Conservation (phyloP, 2,113 vertebrate genomes). For the Seriola dumerili region DNA sequence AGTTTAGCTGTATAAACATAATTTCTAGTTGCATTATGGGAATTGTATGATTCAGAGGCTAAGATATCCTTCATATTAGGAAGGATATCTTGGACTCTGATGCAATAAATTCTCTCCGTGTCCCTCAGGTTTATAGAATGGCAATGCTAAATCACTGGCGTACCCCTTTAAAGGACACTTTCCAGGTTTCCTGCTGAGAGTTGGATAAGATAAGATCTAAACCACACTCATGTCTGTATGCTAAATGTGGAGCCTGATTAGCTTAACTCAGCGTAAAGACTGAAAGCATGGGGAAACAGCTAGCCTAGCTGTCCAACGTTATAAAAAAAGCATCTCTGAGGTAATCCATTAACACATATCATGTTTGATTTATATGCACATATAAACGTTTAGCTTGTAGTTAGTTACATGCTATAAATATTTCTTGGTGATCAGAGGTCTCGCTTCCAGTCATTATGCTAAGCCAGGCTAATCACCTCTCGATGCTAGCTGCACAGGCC, state of each 20-base stretch:
- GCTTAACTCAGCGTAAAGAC: neutral
- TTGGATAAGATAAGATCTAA: neutral
- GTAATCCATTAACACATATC: neutral
- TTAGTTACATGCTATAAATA: neutral
- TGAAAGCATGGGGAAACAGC: neutral
- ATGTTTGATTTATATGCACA: neutral
- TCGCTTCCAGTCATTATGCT: neutral
- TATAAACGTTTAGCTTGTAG: neutral
- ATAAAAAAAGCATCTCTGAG: neutral
- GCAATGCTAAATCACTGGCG: neutral
- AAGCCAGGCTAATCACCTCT: neutral
- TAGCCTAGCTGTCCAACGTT: neutral
- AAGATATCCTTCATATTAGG: neutral
- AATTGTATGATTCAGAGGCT: neutral
- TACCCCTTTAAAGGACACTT: neutral
- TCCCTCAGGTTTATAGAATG: neutral
- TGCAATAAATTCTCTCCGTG: neutral
- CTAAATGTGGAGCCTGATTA: neutral
- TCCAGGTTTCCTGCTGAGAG: neutral
- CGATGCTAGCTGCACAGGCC: neutral
- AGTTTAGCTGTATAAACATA: neutral
- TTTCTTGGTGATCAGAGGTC: neutral
- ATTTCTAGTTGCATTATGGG: neutral
- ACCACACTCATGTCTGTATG: neutral
- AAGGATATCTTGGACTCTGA: neutral